Evolutionary conservation across 2,888 invertebrate species (phyloP).

Genomic region (Brachyptera putata): DNA sequence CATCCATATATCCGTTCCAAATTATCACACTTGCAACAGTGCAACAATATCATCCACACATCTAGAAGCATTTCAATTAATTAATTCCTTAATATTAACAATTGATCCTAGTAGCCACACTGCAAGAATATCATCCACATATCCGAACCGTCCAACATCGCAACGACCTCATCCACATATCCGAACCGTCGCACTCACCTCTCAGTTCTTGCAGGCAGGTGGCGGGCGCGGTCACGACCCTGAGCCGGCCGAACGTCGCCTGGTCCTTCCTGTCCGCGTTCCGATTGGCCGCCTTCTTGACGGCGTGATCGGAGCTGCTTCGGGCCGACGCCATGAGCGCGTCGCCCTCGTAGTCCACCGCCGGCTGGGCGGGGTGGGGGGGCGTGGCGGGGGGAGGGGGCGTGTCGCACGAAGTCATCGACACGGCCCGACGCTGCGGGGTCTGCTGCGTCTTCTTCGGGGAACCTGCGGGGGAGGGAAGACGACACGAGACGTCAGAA

Average conservation of each 20-base stretch:
- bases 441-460: conserved; percentile 43
- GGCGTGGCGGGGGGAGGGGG: conserved; percentile 31
- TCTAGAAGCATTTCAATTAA: too few relatives aligned
- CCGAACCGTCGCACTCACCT: not conserved
- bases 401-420: conserved; percentile 47
- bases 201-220: conserved; percentile 53
- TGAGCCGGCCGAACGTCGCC: conserved; percentile 64
- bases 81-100: too few relatives aligned
- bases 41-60: too few relatives aligned
- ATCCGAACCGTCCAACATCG: too few relatives aligned
- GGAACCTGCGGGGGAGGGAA: conserved; percentile 40
- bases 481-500: not conserved
- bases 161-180: too few relatives aligned
- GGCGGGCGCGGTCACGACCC: conserved; percentile 65
- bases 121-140: too few relatives aligned
- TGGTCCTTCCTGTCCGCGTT: conserved; percentile 31
- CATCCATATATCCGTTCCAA: too few relatives aligned
- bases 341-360: conserved; percentile 64
- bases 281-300: not conserved
- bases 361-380: conserved; percentile 25
- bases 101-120: too few relatives aligned
- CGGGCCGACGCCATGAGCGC: conserved; percentile 53
- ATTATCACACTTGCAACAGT: too few relatives aligned
- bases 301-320: conserved; percentile 41
- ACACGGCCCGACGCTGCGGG: conserved; percentile 45